A percentile compares a stretch with the other conserved stretches of the same genome.
These are phyloP conservation scores for Strix aluco DNA, from an alignment of 2,113 vertebrate genomes.

Conservation along the genomic window DNA sequence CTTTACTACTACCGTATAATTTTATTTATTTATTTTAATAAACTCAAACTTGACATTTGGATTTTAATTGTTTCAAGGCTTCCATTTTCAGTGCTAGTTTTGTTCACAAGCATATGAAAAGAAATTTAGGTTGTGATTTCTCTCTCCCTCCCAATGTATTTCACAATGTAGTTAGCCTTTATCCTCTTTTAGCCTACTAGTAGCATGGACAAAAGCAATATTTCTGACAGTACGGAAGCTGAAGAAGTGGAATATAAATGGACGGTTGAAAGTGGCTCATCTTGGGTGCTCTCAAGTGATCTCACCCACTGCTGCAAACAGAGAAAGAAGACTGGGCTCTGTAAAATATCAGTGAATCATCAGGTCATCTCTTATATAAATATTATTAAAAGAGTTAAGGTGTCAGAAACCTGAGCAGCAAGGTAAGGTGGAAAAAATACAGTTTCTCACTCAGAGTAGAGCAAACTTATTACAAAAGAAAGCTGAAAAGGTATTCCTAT, in stretches of 20 bases:
- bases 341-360: background rate
- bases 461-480: background rate
- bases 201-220: rapidly evolving
- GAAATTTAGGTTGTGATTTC: background rate
- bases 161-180: background rate
- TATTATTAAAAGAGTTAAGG: background rate
- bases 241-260: background rate
- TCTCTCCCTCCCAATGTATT: background rate
- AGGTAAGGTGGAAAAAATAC: background rate
- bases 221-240: background rate
- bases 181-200: background rate
- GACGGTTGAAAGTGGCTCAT: background rate
- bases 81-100: background rate
- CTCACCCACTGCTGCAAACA: background rate
- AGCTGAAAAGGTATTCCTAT: background rate
- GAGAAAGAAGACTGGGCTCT: background rate
- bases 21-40: background rate
- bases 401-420: background rate
- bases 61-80: background rate
- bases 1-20: background rate
- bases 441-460: background rate
- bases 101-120: background rate
- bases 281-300: background rate
- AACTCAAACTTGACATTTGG: background rate
- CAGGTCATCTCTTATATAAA: background rate